phyloP scores from a whole-genome alignment of 2,797 vertebrate species.

The Poeciliopsis presidionis region DNA sequence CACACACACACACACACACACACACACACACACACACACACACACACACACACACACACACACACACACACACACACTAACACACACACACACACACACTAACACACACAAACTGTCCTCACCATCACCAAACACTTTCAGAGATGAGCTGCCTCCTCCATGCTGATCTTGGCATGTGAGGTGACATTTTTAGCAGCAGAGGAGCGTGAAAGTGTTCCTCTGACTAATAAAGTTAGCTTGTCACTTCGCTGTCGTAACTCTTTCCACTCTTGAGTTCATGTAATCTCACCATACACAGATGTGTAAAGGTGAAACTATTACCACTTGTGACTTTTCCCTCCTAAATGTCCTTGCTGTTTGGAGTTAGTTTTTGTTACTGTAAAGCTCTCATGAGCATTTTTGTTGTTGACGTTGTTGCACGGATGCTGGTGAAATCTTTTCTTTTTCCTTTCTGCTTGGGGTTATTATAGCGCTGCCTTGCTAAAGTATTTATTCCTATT shows the following conservation, averaged over 20 bases:
- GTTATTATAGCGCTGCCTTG: background rate
- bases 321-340: background rate
- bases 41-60: no score
- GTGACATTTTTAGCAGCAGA: background rate
- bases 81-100: constrained; percentile 15
- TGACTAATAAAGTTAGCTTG: constrained; percentile 23
- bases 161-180: constrained; percentile 3
- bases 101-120: background rate
- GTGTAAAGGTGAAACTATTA: background rate
- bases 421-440: background rate
- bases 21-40: no score
- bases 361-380: background rate
- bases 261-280: constrained; percentile 7
- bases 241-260: background rate
- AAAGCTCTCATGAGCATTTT: background rate
- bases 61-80: no score
- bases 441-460: background rate
- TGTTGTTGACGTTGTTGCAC: background rate
- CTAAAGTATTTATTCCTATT: background rate
- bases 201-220: constrained; percentile 3
- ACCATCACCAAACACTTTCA: background rate
- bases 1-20: no score
- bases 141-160: constrained; percentile 1
- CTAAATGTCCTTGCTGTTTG: background rate
- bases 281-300: constrained; percentile 39